Percentiles rank a stretch among this genome's conserved stretches.
phyloP scores from a whole-genome alignment of 1,140 invertebrate species.

The Caenorhabditis inopinata region DNA sequence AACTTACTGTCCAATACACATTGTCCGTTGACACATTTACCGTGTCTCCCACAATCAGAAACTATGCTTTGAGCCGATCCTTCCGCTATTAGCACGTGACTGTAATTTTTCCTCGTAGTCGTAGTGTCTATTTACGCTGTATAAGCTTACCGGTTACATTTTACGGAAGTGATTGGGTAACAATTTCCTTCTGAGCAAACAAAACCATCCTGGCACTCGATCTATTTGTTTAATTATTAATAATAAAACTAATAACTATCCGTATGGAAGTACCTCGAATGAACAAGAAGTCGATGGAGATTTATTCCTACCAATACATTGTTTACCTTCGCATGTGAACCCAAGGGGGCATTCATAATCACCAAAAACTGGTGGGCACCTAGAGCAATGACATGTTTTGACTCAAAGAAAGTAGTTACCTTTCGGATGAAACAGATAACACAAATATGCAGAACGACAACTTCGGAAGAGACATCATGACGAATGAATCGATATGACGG shows the following conservation, averaged over 20 bases:
- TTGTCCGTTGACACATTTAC: conserved; percentile 59
- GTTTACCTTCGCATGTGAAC: conserved; percentile 53
- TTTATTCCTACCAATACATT: conserved; percentile 48
- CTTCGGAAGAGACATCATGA: background rate
- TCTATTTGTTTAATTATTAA: too few species aligned
- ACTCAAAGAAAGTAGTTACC: background rate
- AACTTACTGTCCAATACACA: conserved; percentile 59
- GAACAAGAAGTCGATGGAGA: conserved; percentile 20
- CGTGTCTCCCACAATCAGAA: conserved; percentile 56
- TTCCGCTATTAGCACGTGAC: conserved; percentile 57
- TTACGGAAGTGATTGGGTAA: conserved; percentile 52
- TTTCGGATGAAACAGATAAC: background rate
- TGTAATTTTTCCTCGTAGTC: background rate
- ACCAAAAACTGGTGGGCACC: conserved; percentile 58
- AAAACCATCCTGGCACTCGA: conserved; percentile 54
- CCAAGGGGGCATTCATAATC: conserved; percentile 61
- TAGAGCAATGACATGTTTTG: background rate
- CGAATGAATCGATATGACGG: background rate
- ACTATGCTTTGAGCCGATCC: conserved; percentile 54
- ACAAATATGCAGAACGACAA: background rate
- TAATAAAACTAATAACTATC: too few species aligned
- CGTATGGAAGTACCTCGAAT: background rate
- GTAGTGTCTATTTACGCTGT: conserved; percentile 54
- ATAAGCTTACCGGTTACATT: conserved; percentile 55
- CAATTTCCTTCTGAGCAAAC: conserved; percentile 57